A percentile compares a stretch with the other conserved stretches of the same genome.
These are phyloP conservation scores for Hippolais icterina DNA, from an alignment of 2,113 vertebrate genomes.

Conservation along the genomic window DNA sequence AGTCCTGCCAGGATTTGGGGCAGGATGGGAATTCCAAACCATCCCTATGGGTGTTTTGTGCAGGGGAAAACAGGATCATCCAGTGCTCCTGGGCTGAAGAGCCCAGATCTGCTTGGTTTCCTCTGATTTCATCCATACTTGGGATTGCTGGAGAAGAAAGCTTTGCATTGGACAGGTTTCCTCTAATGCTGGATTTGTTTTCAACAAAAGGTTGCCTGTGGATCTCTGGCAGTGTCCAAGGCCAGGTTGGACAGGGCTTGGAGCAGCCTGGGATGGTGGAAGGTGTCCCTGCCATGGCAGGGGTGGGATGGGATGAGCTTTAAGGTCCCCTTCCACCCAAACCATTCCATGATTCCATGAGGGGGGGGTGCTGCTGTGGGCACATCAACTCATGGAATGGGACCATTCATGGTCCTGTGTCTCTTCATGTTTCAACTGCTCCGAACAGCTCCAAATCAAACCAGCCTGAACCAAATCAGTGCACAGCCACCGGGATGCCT, in stretches of 20 bases:
- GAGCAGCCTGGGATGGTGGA: not conserved
- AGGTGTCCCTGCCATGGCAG: not conserved
- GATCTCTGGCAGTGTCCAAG: not conserved
- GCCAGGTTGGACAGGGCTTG: not conserved
- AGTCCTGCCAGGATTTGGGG: not conserved
- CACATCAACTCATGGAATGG: not conserved
- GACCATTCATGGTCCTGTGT: accelerated
- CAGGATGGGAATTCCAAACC: not conserved
- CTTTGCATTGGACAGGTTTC: not conserved
- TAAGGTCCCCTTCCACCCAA: not conserved
- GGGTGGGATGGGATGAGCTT: accelerated
- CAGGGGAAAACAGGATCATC: not conserved
- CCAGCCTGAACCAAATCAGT: not conserved
- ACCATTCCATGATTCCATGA: not conserved
- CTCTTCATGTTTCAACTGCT: not conserved
- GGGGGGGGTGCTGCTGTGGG: not conserved
- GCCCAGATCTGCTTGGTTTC: not conserved
- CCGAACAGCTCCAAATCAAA: not conserved
- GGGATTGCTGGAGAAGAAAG: not conserved
- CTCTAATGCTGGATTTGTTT: not conserved
- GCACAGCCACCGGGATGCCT: no score
- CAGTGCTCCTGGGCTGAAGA: not conserved
- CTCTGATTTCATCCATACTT: not conserved
- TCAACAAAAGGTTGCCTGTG: not conserved
- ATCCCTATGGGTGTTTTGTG: not conserved